phyloP scores from a whole-genome alignment of 2,113 vertebrate species.

The Gavia stellata region DNA sequence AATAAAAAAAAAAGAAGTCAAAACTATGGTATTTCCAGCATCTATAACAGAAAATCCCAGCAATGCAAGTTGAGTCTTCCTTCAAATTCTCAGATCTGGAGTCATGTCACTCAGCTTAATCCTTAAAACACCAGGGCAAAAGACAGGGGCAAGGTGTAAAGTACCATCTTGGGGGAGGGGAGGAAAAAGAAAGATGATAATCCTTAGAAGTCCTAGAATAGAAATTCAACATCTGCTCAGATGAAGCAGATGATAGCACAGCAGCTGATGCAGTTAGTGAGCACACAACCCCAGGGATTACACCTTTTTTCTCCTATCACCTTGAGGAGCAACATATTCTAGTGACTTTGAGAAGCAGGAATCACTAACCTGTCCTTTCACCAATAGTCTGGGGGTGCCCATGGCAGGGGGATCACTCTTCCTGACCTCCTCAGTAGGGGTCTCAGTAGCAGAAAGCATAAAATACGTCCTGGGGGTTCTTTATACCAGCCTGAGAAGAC shows the following conservation, averaged over 20 bases:
- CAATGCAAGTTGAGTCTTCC: background rate
- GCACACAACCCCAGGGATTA: background rate
- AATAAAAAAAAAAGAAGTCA: background rate
- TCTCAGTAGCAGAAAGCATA: background rate
- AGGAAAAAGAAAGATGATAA: background rate
- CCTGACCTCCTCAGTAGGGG: background rate
- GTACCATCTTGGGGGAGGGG: background rate
- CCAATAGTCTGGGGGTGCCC: background rate
- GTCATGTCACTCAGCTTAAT: background rate
- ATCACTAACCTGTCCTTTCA: background rate
- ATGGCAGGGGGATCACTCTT: background rate
- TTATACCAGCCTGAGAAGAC: background rate
- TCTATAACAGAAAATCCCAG: background rate
- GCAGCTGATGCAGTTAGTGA: background rate
- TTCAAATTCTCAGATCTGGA: background rate
- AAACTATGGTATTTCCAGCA: background rate
- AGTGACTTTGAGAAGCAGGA: background rate
- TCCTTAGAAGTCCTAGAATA: background rate
- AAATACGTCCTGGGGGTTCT: background rate
- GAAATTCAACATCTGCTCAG: background rate
- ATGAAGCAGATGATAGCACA: background rate
- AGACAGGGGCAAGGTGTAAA: background rate
- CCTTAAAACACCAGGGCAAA: background rate
- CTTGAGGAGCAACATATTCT: background rate
- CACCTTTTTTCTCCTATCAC: background rate